Base-by-base conservation (phyloP, 2,797 vertebrate genomes). In the Tenualosa thibaudeaui region DNA sequence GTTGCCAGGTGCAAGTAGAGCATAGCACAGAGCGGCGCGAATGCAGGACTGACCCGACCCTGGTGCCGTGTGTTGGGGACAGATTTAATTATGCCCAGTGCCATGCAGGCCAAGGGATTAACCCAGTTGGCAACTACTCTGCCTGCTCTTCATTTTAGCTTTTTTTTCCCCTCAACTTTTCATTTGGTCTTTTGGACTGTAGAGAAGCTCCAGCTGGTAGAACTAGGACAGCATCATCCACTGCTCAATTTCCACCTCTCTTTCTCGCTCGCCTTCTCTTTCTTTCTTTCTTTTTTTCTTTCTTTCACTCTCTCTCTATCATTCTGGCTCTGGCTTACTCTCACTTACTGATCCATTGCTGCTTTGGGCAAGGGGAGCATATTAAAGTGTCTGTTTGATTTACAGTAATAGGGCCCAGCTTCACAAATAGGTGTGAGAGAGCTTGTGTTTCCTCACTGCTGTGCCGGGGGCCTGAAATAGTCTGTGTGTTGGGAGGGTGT, bases 41-140 rank as follows among this genome's bases (percentile, higher is more conserved):
- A 4, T 37, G 65, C 10, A 6, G 26, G 3, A 26, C 53, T 84
- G 84, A 37, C 58, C 82, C 83, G 50, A 54, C 40, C 13, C 40
- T 46, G 71, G 22, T 7, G 19, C 40, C 1, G 5, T 1, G 17
- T 78, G 71, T 89, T 88, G 86, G 88, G 90, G 91, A 91, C 88
- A 53, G 85, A 62, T 92, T 94, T 91, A 93, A 92, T 92, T 90
- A 91, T 91, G 90, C 88, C 85, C 81, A 83, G 83, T 89, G 90
- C 92, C 91, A 90, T 88, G 87, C 81, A 88, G 88, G 75, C 56
- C 84, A 5, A 78, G 88, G 90, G 89, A 92, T 94, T 94, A 94
- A 89, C 91, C 93, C 87, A 93, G 91, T 94, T 94, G 92, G 92
- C 91, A 81, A 83, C 84, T 85, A 83, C 60, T 17, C 37, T 19